These are phyloP conservation scores for Drosophila greeni DNA, from an alignment of 2,888 invertebrate species.

Conservation along the genomic window DNA sequence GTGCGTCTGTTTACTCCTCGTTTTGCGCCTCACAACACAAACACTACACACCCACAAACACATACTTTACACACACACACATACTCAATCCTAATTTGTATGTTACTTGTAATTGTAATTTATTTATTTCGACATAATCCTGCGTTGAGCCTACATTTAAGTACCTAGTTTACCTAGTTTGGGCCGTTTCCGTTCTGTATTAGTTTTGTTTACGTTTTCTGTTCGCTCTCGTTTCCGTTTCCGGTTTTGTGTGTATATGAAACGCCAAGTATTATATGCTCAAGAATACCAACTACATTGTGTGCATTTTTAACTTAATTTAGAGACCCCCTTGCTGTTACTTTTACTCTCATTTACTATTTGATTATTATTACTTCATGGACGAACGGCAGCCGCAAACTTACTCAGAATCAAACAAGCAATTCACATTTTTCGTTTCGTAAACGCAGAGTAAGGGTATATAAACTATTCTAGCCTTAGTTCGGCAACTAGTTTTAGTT, in stretches of 20 bases:
- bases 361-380: conserved; percentile 1
- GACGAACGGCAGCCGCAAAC: conserved; percentile 21
- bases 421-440: conserved; percentile 36
- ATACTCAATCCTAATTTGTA: conserved; percentile 62
- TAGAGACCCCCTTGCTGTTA: conserved; percentile 18
- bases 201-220: conserved; percentile 21
- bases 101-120: conserved; percentile 68
- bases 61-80: conserved; percentile 26
- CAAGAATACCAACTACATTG: conserved; percentile 49
- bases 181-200: conserved; percentile 20
- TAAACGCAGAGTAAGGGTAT: conserved; percentile 36
- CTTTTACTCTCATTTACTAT: background rate
- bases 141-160: conserved; percentile 26
- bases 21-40: conserved; percentile 35
- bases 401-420: conserved; percentile 40
- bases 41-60: conserved; percentile 15
- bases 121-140: conserved; percentile 58
- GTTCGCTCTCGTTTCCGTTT: conserved; percentile 20
- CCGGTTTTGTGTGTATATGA: conserved; percentile 44
- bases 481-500: conserved; percentile 44
- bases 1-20: conserved; percentile 57
- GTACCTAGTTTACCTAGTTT: conserved; percentile 27
- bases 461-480: conserved; percentile 53
- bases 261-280: conserved; percentile 66
- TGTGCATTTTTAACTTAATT: conserved; percentile 38